These are phyloP conservation scores for Excalfactoria chinensis DNA, from an alignment of 2,113 vertebrate species.

Conservation along the genomic window DNA sequence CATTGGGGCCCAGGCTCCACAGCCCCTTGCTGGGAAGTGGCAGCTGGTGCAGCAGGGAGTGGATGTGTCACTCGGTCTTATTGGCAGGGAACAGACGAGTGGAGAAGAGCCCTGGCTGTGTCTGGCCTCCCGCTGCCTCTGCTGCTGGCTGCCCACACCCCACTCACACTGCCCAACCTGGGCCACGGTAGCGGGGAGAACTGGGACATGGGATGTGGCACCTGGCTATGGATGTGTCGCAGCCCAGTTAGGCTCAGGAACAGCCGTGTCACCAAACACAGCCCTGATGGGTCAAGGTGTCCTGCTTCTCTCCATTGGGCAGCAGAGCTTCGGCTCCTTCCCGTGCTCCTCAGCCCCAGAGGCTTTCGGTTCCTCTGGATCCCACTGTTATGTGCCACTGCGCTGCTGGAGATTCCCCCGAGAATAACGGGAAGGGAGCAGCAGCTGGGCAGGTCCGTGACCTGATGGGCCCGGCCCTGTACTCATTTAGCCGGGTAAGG, in stretches of 20 bases:
- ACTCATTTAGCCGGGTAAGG: rapidly evolving
- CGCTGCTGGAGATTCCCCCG: rapidly evolving
- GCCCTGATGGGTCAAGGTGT: neutral
- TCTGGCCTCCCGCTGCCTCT: slow-evolving; percentile 21
- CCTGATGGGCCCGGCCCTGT: rapidly evolving
- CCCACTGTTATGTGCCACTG: neutral
- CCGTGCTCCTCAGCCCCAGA: rapidly evolving
- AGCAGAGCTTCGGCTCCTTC: rapidly evolving
- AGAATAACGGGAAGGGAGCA: neutral
- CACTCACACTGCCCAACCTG: neutral
- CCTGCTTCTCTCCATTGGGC: neutral
- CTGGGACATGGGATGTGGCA: rapidly evolving
- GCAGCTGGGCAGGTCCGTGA: neutral
- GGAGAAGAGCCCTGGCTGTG: slow-evolving; percentile 33
- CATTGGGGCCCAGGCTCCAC: neutral
- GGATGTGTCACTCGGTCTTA: slow-evolving; percentile 61
- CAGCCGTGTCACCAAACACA: rapidly evolving
- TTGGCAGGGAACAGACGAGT: slow-evolving; percentile 15
- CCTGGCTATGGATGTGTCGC: neutral
- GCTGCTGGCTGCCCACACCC: neutral
- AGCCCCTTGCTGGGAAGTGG: slow-evolving; percentile 1
- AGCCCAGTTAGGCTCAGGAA: rapidly evolving
- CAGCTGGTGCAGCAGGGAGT: slow-evolving; percentile 43
- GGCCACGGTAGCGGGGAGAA: neutral
- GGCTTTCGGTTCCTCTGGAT: neutral